phyloP scores from a whole-genome alignment of 2,888 invertebrate genomes.

The Hirtodrosophila trivittata region DNA sequence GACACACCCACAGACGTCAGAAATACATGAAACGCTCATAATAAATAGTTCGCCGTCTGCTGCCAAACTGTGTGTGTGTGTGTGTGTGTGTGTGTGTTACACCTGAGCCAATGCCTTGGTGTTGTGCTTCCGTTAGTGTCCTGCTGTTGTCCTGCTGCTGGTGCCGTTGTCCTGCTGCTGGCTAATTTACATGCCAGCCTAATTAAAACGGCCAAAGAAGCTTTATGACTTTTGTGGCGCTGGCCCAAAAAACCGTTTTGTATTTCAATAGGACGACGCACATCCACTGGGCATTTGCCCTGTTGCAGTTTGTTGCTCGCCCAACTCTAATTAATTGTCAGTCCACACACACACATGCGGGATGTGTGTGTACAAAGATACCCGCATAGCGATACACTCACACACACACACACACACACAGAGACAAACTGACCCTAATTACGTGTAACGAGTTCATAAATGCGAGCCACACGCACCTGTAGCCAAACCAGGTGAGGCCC shows the following conservation, averaged over 20 bases:
- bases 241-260: slow-evolving; percentile 63
- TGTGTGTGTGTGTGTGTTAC: slow-evolving; percentile 24
- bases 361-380: slow-evolving; percentile 23
- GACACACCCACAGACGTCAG: slow-evolving; percentile 17
- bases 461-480: slow-evolving; percentile 67
- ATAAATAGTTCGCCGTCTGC: slow-evolving; percentile 38
- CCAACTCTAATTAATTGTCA: slow-evolving; percentile 72
- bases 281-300: slow-evolving; percentile 34
- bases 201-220: slow-evolving; percentile 71
- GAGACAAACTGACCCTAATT: slow-evolving; percentile 72
- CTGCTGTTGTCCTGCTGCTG: slow-evolving; percentile 13
- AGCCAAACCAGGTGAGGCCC: slow-evolving; percentile 4
- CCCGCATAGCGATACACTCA: slow-evolving; percentile 21
- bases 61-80: slow-evolving; percentile 16
- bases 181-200: slow-evolving; percentile 72
- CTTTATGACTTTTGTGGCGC: slow-evolving; percentile 70
- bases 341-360: slow-evolving; percentile 30
- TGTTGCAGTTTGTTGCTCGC: slow-evolving; percentile 25
- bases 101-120: slow-evolving; percentile 42
- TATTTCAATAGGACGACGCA: slow-evolving; percentile 63
- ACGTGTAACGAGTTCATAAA: slow-evolving; percentile 78
- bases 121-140: neutral
- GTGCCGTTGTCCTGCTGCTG: slow-evolving; percentile 11
- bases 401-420: slow-evolving; percentile 23
- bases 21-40: slow-evolving; percentile 30